Percentiles rank a stretch among this genome's conserved stretches.
Conservation (phyloP, 2,797 vertebrate species). For the Premnoplex brunnescens region DNA sequence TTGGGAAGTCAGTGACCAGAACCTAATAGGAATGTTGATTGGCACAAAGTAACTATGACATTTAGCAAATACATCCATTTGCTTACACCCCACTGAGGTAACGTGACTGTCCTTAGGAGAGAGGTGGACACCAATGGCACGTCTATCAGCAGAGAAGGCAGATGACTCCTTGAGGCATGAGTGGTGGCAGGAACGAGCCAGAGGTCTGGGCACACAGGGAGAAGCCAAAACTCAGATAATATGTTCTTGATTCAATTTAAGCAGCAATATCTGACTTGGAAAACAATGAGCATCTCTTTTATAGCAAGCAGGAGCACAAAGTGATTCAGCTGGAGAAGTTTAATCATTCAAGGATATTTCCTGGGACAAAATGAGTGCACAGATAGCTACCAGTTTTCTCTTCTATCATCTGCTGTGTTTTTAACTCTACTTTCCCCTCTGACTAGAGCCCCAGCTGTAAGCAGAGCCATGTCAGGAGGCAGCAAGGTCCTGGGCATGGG, state of each 20-base stretch:
- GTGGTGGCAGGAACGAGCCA: not conserved
- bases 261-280: not conserved
- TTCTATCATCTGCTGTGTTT: slow-evolving; percentile 48
- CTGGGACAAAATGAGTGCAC: slow-evolving; percentile 42
- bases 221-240: not conserved
- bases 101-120: fast-evolving
- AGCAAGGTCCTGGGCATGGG: fast-evolving
- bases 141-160: not conserved
- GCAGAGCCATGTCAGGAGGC: not conserved
- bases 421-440: slow-evolving; percentile 47
- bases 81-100: not conserved
- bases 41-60: not conserved
- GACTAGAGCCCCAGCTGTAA: slow-evolving; percentile 15
- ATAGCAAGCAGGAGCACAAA: not conserved
- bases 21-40: not conserved
- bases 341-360: slow-evolving; percentile 56
- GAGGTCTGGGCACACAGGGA: not conserved
- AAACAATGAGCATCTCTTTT: not conserved
- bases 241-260: not conserved
- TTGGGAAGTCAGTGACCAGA: not conserved
- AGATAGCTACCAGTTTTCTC: slow-evolving; percentile 25
- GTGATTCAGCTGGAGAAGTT: not conserved
- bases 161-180: not conserved
- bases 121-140: not conserved
- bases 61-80: not conserved